Evolutionary conservation across 2,888 invertebrate genomes (phyloP), one percentile per base, ranked within the genome.

Genomic region (Phania funesta): DNA sequence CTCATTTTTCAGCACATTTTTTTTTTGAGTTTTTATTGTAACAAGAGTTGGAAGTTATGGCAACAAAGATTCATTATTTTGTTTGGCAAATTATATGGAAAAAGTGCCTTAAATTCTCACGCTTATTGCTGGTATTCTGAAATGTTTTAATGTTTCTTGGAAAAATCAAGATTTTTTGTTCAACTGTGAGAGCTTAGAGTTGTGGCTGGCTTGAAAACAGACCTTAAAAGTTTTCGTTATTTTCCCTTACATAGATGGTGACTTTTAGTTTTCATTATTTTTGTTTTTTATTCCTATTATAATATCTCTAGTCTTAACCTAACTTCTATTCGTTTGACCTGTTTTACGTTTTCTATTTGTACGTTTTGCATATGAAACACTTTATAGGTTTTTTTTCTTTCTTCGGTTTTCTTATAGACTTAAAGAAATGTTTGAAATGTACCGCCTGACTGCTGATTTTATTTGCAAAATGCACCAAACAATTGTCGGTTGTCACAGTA

Each of bases 91-190:
- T 56, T 70, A 3, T 46, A 22, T 5, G 6, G 22, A 67, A 67
- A 32, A 56, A 48, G 1, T 67, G 56, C 32, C 65, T 71, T 54
- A 56, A 18, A 65, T 78, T 78, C 78, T 71, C 78, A 78, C 78
- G 71, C 78, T 71, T 78, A 60, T 38, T 52, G 41, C 16, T 54
- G 20, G 13, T 67, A 41, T 60, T 76, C 60, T 76, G n/a, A 41
- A 50, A 52, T 22, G n/a, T 8, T 56, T 50, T 20, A 11, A 9
- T 20, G 13, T 29, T 60, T 70, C 44, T 50, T 29, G 18, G 26
- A 29, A 29, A n/a, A 62, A 48, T 29, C 13, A 58, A 58, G 24
- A 44, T 48, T 26, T 38, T 29, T 54, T 38, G 29, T 9, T 20
- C 35, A 1, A 9, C n/a, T 18, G 1, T 22, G 20, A 0, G 2